A percentile compares a stretch with the other conserved stretches of the same genome.
Conservation (phyloP, 2,888 invertebrate species). For the Pinctada fucata region DNA sequence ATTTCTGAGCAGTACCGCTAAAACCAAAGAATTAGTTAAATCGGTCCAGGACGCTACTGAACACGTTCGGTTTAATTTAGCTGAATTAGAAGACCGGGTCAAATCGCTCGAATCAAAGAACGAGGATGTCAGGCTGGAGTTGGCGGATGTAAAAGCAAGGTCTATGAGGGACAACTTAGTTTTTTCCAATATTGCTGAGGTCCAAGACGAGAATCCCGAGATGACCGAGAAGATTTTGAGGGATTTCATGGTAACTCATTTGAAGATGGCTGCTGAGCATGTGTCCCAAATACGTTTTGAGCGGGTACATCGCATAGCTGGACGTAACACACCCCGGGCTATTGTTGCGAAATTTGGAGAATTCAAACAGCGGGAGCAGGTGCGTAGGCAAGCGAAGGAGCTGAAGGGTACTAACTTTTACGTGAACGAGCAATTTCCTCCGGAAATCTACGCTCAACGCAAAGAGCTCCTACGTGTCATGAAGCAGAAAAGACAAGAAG, state of each 20-base stretch:
- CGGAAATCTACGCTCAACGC: neutral
- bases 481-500: neutral
- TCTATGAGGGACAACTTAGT: neutral
- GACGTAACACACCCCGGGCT: neutral
- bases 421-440: constrained; percentile 10
- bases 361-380: constrained; percentile 10
- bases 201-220: neutral
- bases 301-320: neutral
- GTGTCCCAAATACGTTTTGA: neutral
- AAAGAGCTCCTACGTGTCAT: neutral
- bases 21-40: neutral
- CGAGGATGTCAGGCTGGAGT: neutral
- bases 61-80: neutral
- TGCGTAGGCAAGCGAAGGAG: neutral
- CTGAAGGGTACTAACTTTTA: constrained; percentile 3
- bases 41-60: neutral
- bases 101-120: neutral
- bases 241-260: neutral
- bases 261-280: neutral
- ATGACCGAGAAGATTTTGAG: neutral
- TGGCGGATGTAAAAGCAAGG: neutral
- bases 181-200: constrained; percentile 5
- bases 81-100: neutral
- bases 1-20: neutral
- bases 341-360: constrained; percentile 10